phyloP scores from a whole-genome alignment of 2,888 invertebrate species.

The Napeogenes sylphis region DNA sequence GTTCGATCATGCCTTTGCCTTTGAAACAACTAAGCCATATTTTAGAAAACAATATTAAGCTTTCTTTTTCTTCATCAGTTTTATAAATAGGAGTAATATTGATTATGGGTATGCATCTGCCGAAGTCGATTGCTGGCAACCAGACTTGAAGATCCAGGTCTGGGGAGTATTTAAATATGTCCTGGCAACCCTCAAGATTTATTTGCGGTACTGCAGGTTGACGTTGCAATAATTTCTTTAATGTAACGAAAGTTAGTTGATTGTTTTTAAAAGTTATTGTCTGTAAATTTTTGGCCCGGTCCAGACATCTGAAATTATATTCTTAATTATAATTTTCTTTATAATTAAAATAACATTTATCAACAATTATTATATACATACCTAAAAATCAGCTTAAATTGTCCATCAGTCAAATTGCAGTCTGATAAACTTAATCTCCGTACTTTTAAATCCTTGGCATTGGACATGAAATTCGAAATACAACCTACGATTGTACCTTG shows the following conservation, averaged over 20 bases:
- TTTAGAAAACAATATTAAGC: conserved; percentile 64
- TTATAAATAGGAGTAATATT: conserved; percentile 61
- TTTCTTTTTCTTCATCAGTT: conserved; percentile 61
- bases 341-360: too few species aligned
- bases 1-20: conserved; percentile 67
- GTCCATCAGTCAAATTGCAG: conserved; percentile 79
- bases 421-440: conserved; percentile 75
- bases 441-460: conserved; percentile 72
- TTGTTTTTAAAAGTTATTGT: conserved; percentile 69
- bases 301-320: conserved; percentile 66
- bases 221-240: conserved; percentile 78
- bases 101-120: conserved; percentile 67
- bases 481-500: conserved; percentile 62
- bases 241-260: conserved; percentile 75
- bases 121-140: conserved; percentile 69
- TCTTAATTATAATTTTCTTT: too few species aligned
- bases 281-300: conserved; percentile 65
- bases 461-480: conserved; percentile 74
- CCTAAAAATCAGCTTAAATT: conserved; percentile 78
- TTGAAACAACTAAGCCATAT: conserved; percentile 71
- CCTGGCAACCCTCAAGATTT: conserved; percentile 74
- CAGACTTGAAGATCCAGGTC: conserved; percentile 71
- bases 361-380: too few species aligned
- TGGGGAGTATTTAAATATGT: conserved; percentile 75
- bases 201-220: conserved; percentile 70